Evolutionary conservation across 2,888 invertebrate species (phyloP), one percentile per base, ranked within the genome.

Genomic region (Gerris lacustris): DNA sequence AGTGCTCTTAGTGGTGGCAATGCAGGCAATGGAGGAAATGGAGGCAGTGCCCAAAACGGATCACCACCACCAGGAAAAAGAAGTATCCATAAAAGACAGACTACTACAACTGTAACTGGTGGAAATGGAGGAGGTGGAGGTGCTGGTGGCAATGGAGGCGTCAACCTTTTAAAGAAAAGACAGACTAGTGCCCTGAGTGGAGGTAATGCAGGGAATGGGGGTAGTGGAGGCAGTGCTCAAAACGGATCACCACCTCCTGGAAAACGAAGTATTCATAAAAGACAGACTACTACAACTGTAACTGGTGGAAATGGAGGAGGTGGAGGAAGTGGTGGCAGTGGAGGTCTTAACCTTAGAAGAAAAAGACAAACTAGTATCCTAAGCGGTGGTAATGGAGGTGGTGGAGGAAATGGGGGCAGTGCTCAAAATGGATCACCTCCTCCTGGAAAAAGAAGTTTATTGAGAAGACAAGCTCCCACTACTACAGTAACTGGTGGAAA

Each of bases 291-390:
- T 5, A 55, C 55, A 55, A 55, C 55, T 9, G 55, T 55, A 15
- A 55, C 55, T 55, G 55, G 55, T 55, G 55, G 55, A 55, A 55
- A 55, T 55, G 55, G 55, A 55, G 55, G 55, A 55, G 15, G 15
- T 15, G 55, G 55, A 55, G 55, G 55, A 55, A 15, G 55, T 15
- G 55, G 55, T 55, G 55, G 55, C 9, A 55, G 5, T 15, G 55
- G 55, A 11, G 55, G 55, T 11, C 9, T 55, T 11, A 9, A 55
- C 11, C 11, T 9, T 11, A 55, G 55, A 55, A 55, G 15, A 15
- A 55, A 55, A 15, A 55, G 55, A 55, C 55, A 55, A 55, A 11
- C 55, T 1, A 55, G 55, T 15, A 55, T 55, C 15, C 11, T 9
- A 9, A 55, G 15, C 55, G 55, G 55, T 11, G 55, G 55, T 55